Percentiles rank a stretch among this genome's conserved stretches.
Conservation (phyloP, 2,113 vertebrate species). For the Pedetes capensis region DNA sequence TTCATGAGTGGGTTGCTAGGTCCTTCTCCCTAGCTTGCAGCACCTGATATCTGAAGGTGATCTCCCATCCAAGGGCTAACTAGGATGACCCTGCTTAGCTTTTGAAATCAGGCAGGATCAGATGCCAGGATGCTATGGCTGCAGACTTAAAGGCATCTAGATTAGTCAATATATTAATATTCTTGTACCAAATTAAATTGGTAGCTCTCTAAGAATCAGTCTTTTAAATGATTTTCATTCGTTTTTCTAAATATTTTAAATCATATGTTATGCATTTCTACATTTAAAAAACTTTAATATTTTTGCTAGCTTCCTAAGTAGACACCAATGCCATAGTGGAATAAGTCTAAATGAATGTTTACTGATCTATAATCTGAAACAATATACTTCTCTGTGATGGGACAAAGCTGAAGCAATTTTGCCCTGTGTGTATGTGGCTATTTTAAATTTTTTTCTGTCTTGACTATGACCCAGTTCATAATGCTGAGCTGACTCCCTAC, state of each 20-base stretch:
- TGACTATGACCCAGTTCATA: not conserved
- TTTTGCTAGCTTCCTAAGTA: slow-evolving; percentile 24
- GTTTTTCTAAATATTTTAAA: not conserved
- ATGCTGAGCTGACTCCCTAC: not conserved
- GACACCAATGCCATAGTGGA: not conserved
- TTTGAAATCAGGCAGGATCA: too few species aligned
- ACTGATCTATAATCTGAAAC: not conserved
- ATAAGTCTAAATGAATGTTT: not conserved
- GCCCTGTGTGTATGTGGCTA: not conserved
- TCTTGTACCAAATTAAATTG: not conserved
- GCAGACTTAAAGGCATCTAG: not conserved
- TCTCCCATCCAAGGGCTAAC: too few species aligned
- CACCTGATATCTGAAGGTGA: too few species aligned
- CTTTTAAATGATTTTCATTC: not conserved
- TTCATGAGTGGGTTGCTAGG: too few species aligned
- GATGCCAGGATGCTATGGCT: too few species aligned
- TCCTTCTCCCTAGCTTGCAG: too few species aligned
- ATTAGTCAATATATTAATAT: not conserved
- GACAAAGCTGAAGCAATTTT: not conserved
- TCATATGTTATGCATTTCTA: not conserved
- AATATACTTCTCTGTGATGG: not conserved
- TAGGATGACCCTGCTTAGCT: too few species aligned
- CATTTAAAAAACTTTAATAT: not conserved
- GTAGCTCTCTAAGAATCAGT: not conserved
- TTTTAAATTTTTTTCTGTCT: not conserved